Evolutionary conservation across 2,888 invertebrate species (phyloP), one percentile per base, ranked within the genome.

Genomic region (Nudaria mundana): DNA sequence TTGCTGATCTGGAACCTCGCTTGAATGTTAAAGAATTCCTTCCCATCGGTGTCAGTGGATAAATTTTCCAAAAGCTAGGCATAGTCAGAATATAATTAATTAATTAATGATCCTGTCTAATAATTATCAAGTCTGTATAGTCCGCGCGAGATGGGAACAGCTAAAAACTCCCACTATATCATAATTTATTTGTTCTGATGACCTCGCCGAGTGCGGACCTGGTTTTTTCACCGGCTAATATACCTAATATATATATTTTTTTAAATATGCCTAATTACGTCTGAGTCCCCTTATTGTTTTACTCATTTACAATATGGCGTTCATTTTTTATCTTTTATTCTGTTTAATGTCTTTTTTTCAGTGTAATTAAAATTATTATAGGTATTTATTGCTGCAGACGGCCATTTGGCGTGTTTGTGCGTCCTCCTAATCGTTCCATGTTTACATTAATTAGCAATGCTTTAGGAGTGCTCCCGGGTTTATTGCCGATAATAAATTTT

Each of bases 381-480:
- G 79, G 81, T 87, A 87, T 85, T 88, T 87, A 88, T 85, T 81
- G 78, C 82, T 54, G 52, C 63, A 65, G 73, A 67, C 66, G 68
- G 74, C 83, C 81, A 81, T 86, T 86, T 75, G 56, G 77, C 64
- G 66, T 81, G 86, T 84, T 85, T 86, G 78, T 81, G 77, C 69
- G 75, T 63, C 67, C 63, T 70, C 75, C 80, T 87, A 87, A 88
- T 87, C 87, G 87, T 76, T 81, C 65, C 66, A 65, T 87, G 86
- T 88, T 88, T 82, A 87, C 87, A 88, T 86, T 88, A 86, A 87
- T 88, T 87, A 85, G 82, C 73, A 70, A 88, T 87, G 81, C 81
- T 87, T 86, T 80, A 81, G 76, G 76, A 76, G 65, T 76, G 78
- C 74, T 83, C 71, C 67, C 69, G 70, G 76, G 63, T 85, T 87